phyloP scores from a whole-genome alignment of 2,797 vertebrate species.

The Lophius americanus region DNA sequence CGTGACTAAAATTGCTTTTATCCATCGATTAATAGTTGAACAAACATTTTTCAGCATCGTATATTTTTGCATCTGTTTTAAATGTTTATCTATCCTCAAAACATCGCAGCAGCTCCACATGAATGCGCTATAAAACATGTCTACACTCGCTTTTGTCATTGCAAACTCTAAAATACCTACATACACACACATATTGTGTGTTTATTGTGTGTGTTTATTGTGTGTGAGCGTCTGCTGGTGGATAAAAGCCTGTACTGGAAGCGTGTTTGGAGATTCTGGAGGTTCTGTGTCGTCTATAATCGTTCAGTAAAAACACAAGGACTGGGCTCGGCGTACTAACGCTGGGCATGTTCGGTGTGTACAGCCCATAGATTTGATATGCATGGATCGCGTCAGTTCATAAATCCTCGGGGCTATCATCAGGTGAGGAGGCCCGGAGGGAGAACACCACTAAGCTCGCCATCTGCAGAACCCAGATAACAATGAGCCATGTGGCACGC shows the following conservation, averaged over 20 bases:
- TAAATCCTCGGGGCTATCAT: conserved; percentile 42
- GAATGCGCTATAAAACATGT: neutral
- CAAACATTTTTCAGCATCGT: too few species aligned
- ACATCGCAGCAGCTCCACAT: conserved; percentile 1
- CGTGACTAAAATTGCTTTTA: too few species aligned
- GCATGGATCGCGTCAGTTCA: conserved; percentile 15
- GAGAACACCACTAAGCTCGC: conserved; percentile 57
- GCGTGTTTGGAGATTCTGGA: neutral
- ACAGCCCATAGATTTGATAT: conserved; percentile 16
- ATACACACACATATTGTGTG: neutral
- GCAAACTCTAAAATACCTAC: conserved; percentile 2
- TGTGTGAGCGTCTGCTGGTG: conserved; percentile 15
- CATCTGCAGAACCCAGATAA: conserved; percentile 76
- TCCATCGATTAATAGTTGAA: too few species aligned
- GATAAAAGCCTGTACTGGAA: conserved; percentile 11
- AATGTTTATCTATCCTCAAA: neutral
- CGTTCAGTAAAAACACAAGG: neutral
- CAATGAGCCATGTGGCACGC: conserved; percentile 70
- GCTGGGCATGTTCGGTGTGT: conserved; percentile 4
- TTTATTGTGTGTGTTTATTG: neutral
- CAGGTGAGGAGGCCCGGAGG: conserved; percentile 53
- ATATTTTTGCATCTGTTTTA: too few species aligned
- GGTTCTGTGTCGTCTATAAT: neutral
- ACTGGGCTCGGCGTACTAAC: neutral
- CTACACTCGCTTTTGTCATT: conserved; percentile 1